Evolutionary conservation across 2,888 invertebrate genomes (phyloP), one percentile per base, ranked within the genome.

Genomic region (Mongoloraphidia duomilia): DNA sequence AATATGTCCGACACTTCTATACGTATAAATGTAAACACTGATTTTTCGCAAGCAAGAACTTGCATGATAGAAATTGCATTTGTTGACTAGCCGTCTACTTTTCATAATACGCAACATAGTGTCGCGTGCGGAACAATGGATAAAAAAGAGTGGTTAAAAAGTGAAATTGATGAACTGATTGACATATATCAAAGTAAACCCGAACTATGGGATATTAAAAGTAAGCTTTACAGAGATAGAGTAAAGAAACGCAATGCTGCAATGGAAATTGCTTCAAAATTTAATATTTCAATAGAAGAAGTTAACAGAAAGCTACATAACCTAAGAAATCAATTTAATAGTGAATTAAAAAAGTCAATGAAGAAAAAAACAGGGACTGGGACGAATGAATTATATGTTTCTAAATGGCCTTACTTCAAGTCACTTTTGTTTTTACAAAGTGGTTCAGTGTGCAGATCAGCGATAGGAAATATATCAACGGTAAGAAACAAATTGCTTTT

Each of bases 221-320:
- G 49, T 41, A 49, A 68, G 65, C 62, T 65, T 66, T 49, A 51
- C 50, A 49, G 43, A 47, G 41, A 50, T 40, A 46, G 44, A 38
- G 45, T 44, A 36, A 36, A 36, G 12, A 44, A 44, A 44, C 45
- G 34, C 34, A 33, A 35, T 44, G 26, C 38, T 40, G 10, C 38
- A 49, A 34, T 9, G 35, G 46, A 49, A 39, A 34, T 52, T 34
- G 41, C 52, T 12, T 46, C 35, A 44, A 36, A 52, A 48, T 51
- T 52, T 47, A 26, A 17, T 44, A 48, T 44, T 8, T 44, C 41
- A 44, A 35, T 44, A 34, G 47, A 51, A 42, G 50, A 50, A 34
- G 44, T 47, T 38, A 12, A 26, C 11, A 47, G 50, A 37, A 52
- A 52, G 41, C 47, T 52, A 10, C 45, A 50, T 43, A 47, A 52